Percentiles rank a stretch among this genome's conserved stretches.
Evolutionary conservation across 1,140 invertebrate genomes (phyloP).

Genomic region (Rhyzopertha dominica): DNA sequence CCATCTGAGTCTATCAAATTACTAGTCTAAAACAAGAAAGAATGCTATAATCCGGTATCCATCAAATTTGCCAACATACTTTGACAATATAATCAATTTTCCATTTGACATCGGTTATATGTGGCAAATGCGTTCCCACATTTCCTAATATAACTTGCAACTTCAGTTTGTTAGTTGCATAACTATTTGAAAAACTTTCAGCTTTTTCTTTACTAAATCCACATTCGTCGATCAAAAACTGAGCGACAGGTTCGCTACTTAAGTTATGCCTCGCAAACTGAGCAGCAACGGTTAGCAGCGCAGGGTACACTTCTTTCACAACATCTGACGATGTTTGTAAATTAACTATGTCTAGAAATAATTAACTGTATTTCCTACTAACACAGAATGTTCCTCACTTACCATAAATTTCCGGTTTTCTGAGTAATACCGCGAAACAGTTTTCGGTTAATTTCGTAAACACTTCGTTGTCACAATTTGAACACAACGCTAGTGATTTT

Average conservation of each 20-base stretch:
- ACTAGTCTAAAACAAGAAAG: conserved; percentile 45
- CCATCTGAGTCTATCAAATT: conserved; percentile 41
- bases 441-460: conserved; percentile 43
- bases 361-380: conserved; percentile 3
- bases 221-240: conserved; percentile 37
- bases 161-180: conserved; percentile 38
- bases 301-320: conserved; percentile 45
- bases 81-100: conserved; percentile 56
- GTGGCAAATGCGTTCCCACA: conserved; percentile 51
- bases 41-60: conserved; percentile 3
- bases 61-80: conserved; percentile 36
- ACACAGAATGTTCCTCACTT: conserved; percentile 16
- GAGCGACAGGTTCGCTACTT: conserved; percentile 39
- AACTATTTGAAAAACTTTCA: conserved; percentile 43
- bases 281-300: conserved; percentile 43
- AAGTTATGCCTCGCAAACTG: conserved; percentile 46
- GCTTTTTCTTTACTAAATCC: conserved; percentile 33
- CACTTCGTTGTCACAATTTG: conserved; percentile 36
- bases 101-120: conserved; percentile 62
- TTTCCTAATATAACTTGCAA: conserved; percentile 46
- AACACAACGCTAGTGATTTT: conserved; percentile 29
- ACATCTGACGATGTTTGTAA: conserved; percentile 42
- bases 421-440: conserved; percentile 33
- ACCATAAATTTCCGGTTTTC: conserved; percentile 38
- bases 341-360: conserved; percentile 30